Evolutionary conservation across 2,888 invertebrate species (phyloP).

Genomic region (Drosophila niveifrons): DNA sequence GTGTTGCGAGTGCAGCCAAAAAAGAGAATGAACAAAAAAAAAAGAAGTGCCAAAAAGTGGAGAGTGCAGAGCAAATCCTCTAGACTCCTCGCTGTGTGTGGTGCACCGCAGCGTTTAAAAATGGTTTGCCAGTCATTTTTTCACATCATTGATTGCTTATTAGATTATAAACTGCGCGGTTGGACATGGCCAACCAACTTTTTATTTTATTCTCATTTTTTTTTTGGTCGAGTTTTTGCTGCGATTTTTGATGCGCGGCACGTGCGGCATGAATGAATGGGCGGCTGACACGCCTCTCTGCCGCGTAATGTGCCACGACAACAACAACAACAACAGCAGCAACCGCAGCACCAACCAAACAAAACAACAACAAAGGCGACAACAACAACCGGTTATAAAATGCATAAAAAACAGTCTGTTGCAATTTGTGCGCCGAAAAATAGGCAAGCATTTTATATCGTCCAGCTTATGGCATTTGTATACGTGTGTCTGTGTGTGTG

Average conservation of each 20-base stretch:
- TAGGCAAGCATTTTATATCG: conserved; percentile 61
- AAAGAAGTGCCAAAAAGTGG: conserved; percentile 43
- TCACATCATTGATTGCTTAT: conserved; percentile 83
- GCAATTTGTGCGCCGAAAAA: conserved; percentile 72
- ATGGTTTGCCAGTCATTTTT: conserved; percentile 80
- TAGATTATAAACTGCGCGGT: conserved; percentile 76
- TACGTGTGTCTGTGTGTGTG: conserved; percentile 6
- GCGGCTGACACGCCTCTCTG: conserved; percentile 29
- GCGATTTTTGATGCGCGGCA: conserved; percentile 58
- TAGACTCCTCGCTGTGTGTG: conserved; percentile 41
- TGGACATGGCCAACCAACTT: conserved; percentile 36
- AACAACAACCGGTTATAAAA: conserved; percentile 29
- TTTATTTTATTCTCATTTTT: conserved; percentile 8
- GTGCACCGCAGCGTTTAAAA: conserved; percentile 80
- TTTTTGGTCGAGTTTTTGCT: conserved; percentile 9
- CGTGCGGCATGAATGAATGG: conserved; percentile 55
- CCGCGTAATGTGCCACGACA: conserved; percentile 69
- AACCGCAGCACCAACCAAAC: conserved; percentile 19
- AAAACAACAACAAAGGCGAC: conserved; percentile 1
- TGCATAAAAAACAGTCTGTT: conserved; percentile 68
- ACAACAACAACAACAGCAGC: conserved; percentile 65
- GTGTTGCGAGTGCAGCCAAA: conserved; percentile 59
- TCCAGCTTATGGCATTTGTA: conserved; percentile 27
- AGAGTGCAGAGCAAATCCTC: conserved; percentile 34
- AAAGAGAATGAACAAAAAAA: conserved; percentile 18